Evolutionary conservation across 2,888 invertebrate genomes (phyloP).

Genomic region (Hartigia nigra): DNA sequence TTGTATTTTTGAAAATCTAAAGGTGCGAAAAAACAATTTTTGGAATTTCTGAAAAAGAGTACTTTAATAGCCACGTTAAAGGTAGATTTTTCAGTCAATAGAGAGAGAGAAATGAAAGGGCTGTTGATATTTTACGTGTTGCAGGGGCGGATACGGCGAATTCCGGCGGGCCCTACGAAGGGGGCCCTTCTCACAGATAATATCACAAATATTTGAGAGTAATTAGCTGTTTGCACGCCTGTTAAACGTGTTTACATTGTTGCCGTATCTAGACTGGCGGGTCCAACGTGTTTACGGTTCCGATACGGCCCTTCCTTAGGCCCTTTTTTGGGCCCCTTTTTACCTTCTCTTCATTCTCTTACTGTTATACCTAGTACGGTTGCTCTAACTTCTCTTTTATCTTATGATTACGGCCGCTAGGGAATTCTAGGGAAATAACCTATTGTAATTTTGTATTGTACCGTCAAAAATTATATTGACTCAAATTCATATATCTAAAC

Average conservation of each 20-base stretch:
- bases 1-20: slow-evolving; percentile 17
- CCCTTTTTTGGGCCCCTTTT: neutral
- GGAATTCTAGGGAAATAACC: neutral
- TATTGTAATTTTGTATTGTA: neutral
- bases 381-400: neutral
- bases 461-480: neutral
- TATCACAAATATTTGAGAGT: slow-evolving; percentile 62
- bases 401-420: neutral
- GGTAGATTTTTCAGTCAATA: neutral
- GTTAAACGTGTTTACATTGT: slow-evolving; percentile 58
- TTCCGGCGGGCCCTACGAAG: neutral
- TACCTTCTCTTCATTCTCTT: neutral
- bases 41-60: neutral
- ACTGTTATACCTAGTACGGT: neutral
- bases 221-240: slow-evolving; percentile 62
- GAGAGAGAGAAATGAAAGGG: neutral
- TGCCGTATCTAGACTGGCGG: slow-evolving; percentile 53
- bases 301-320: slow-evolving; percentile 29
- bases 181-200: slow-evolving; percentile 40
- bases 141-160: neutral
- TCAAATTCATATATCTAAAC: neutral
- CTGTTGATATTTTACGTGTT: neutral
- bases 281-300: slow-evolving; percentile 43
- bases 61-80: neutral
- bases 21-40: slow-evolving; percentile 21